Percentiles rank a stretch among this genome's conserved stretches.
Conservation (phyloP, 2,113 vertebrate species). For the Trachemys scripta region DNA sequence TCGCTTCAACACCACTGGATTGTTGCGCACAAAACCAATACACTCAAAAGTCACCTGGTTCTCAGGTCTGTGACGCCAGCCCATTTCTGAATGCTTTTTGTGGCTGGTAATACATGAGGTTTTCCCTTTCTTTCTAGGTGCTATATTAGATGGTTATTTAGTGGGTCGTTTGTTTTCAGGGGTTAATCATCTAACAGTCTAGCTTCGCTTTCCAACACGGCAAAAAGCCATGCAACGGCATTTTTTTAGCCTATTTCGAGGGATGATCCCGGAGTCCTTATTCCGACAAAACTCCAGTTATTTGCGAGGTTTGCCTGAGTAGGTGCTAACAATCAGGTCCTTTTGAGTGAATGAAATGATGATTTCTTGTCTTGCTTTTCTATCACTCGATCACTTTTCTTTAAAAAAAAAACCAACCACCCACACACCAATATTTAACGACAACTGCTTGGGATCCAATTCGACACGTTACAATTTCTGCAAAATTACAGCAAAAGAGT, state of each 20-base stretch:
- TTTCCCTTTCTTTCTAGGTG: neutral
- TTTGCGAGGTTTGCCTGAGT: rapidly evolving
- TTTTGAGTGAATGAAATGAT: rapidly evolving
- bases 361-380: neutral
- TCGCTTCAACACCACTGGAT: neutral
- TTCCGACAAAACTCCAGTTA: rapidly evolving
- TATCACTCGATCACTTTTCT: neutral
- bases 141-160: neutral
- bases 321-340: neutral
- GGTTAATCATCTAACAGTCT: neutral
- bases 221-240: neutral
- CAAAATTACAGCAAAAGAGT: neutral
- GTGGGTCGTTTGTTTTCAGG: neutral
- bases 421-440: neutral
- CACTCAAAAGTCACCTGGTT: neutral
- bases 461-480: neutral
- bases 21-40: neutral
- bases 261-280: neutral
- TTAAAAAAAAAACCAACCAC: neutral
- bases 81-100: neutral
- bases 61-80: neutral
- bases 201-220: neutral
- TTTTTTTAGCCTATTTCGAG: neutral
- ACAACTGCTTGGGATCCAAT: neutral
- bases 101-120: neutral